Percentiles rank a stretch among this genome's conserved stretches.
Evolutionary conservation across 2,888 invertebrate species (phyloP).

Genomic region (Coremacera marginata): DNA sequence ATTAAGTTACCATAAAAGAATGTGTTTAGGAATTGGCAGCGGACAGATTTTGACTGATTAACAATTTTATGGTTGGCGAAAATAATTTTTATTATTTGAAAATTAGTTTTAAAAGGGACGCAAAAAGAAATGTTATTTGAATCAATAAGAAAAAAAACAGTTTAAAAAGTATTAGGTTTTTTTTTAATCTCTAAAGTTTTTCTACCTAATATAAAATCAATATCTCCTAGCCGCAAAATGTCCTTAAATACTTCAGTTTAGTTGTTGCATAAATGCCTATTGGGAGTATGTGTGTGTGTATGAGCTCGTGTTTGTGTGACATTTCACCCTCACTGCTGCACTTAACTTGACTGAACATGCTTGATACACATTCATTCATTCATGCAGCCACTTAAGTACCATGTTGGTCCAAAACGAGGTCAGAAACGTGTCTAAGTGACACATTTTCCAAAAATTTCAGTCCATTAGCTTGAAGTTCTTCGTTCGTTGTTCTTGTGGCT

Average conservation of each 20-base stretch:
- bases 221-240: neutral
- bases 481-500: neutral
- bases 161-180: too few species aligned
- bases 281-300: neutral
- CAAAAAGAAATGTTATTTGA: too few species aligned
- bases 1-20: too few species aligned
- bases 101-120: too few species aligned
- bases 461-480: slow-evolving; percentile 38
- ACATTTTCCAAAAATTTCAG: slow-evolving; percentile 34
- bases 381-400: slow-evolving; percentile 43
- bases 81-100: too few species aligned
- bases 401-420: slow-evolving; percentile 51
- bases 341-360: slow-evolving; percentile 8
- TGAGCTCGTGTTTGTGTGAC: neutral
- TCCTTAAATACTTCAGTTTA: slow-evolving; percentile 14
- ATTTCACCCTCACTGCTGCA: neutral
- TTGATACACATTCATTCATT: slow-evolving; percentile 25
- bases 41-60: too few species aligned
- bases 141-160: too few species aligned
- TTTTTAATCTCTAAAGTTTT: too few species aligned
- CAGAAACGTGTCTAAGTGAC: slow-evolving; percentile 48
- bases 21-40: too few species aligned
- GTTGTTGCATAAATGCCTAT: neutral
- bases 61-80: too few species aligned
- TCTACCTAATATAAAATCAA: too few species aligned